These are phyloP conservation scores for Lapara coniferarum DNA, from an alignment of 2,888 invertebrate species.

Conservation along the genomic window DNA sequence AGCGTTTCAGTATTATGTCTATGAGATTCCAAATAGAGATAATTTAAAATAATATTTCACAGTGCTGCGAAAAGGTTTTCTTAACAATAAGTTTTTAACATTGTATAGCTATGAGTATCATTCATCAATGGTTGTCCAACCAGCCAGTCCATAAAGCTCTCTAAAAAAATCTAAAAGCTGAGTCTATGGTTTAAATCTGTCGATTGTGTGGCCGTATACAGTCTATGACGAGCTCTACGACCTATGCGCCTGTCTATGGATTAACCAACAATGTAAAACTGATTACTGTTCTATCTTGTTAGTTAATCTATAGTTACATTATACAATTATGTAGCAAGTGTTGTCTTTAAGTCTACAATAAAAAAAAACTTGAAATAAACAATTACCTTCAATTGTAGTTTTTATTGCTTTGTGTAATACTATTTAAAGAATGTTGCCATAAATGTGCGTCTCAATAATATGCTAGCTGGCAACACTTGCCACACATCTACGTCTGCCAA, in stretches of 20 bases:
- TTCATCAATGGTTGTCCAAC: background rate
- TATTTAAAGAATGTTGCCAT: background rate
- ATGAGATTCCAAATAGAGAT: too few species aligned
- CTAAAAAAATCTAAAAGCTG: conserved; percentile 73
- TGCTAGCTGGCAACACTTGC: conserved; percentile 5
- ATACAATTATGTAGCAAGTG: conserved; percentile 16
- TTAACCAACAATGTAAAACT: conserved; percentile 33
- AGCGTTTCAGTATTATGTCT: too few species aligned
- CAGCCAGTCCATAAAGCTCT: conserved; percentile 51
- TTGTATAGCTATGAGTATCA: background rate
- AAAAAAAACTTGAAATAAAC: background rate
- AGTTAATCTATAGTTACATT: conserved; percentile 31
- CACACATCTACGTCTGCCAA: conserved; percentile 32
- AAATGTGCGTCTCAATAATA: background rate
- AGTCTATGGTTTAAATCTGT: conserved; percentile 57
- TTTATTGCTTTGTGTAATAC: background rate
- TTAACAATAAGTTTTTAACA: background rate
- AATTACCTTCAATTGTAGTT: background rate
- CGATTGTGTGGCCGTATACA: conserved; percentile 35
- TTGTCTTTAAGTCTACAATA: background rate
- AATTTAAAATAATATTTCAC: too few species aligned
- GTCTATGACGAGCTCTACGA: conserved; percentile 41
- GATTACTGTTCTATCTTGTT: conserved; percentile 28
- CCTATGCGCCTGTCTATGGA: conserved; percentile 31
- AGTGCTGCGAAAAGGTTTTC: too few species aligned